These are phyloP conservation scores for Notoglanidium macrostoma DNA, from an alignment of 2,797 vertebrate genomes.

Conservation along the genomic window DNA sequence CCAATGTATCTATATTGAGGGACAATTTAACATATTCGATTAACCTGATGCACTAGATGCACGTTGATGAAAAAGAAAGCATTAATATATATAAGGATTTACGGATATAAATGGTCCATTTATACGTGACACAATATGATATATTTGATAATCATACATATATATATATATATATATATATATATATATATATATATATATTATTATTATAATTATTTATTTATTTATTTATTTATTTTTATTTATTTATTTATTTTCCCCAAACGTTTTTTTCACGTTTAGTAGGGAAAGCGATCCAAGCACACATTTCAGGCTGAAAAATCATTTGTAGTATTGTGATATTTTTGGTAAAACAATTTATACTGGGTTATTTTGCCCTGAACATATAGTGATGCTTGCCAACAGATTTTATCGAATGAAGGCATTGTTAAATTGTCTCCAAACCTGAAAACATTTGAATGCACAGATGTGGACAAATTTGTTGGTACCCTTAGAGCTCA, in stretches of 20 bases:
- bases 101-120: not conserved
- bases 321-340: too few relatives aligned
- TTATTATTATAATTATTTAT: too few relatives aligned
- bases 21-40: not conserved
- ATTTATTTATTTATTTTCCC: too few relatives aligned
- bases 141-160: not conserved
- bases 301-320: too few relatives aligned
- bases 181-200: too few relatives aligned
- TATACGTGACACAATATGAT: not conserved
- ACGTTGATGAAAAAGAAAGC: not conserved
- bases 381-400: not conserved
- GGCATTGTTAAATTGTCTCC: not conserved
- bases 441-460: not conserved
- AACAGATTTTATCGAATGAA: not conserved
- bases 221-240: too few relatives aligned
- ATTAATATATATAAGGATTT: not conserved
- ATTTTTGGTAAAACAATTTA: too few relatives aligned
- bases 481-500: too few relatives aligned
- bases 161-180: not conserved
- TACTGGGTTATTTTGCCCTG: too few relatives aligned
- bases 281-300: not conserved
- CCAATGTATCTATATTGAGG: not conserved
- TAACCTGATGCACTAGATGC: not conserved
- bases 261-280: not conserved
- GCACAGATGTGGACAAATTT: too few relatives aligned